Conservation (phyloP, 2,797 vertebrate genomes). For the Anabacerthia variegaticeps region DNA sequence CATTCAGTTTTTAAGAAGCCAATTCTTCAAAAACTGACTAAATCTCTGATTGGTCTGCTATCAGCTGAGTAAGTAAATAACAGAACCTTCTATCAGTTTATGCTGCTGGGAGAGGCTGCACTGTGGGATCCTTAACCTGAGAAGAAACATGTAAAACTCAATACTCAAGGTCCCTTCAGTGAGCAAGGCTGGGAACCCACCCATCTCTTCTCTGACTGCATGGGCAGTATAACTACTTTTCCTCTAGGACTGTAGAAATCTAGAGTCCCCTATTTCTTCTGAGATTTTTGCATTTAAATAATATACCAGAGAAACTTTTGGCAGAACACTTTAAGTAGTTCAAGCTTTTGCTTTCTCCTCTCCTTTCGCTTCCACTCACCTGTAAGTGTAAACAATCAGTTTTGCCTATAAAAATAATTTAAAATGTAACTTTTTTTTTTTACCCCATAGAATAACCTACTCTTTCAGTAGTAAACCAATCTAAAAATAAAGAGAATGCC, state of each 20-base stretch:
- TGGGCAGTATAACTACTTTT: rapidly evolving
- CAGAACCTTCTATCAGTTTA: background rate
- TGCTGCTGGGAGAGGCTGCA: rapidly evolving
- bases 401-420: background rate
- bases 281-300: background rate
- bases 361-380: background rate
- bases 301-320: background rate
- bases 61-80: background rate
- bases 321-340: background rate
- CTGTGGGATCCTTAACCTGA: background rate
- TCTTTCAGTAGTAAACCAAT: background rate
- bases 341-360: background rate
- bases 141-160: background rate
- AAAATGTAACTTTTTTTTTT: background rate
- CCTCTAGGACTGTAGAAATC: background rate
- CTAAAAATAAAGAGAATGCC: background rate
- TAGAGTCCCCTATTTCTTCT: background rate
- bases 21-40: background rate
- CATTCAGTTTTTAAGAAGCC: background rate
- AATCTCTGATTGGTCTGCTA: background rate
- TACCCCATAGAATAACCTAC: background rate
- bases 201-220: background rate
- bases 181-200: background rate
- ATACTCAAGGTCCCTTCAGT: background rate
- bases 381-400: background rate